Conservation (phyloP, 2,888 invertebrate genomes). For the Lasioglossum malachurum region DNA sequence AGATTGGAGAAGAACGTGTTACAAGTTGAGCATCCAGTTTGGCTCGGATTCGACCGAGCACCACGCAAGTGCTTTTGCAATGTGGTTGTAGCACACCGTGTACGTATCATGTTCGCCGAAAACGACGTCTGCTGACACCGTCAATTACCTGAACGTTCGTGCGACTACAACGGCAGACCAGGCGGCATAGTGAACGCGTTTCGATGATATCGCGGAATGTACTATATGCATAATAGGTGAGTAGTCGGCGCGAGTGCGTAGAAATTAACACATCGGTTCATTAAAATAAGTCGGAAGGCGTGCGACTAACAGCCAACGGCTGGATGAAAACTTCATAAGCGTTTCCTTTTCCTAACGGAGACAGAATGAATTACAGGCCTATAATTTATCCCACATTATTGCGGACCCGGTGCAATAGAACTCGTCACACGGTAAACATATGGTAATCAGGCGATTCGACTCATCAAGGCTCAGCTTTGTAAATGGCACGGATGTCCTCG, state of each 20-base stretch:
- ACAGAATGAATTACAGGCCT: constrained; percentile 65
- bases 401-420: constrained; percentile 51
- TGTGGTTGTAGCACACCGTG: neutral
- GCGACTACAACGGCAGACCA: neutral
- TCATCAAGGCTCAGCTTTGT: constrained; percentile 77
- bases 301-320: constrained; percentile 22
- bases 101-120: neutral
- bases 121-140: neutral
- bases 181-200: neutral
- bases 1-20: neutral
- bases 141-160: neutral
- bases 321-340: constrained; percentile 52
- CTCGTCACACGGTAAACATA: constrained; percentile 68
- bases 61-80: neutral
- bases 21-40: neutral
- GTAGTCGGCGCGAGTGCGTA: neutral
- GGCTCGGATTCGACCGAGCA: neutral
- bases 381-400: constrained; percentile 67
- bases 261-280: constrained; percentile 46
- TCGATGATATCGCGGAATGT: constrained; percentile 19
- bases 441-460: constrained; percentile 77
- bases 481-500: constrained; percentile 75
- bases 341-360: constrained; percentile 52
- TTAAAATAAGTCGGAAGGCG: constrained; percentile 39
- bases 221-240: neutral